Evolutionary conservation across 2,888 invertebrate genomes (phyloP).

Genomic region (Agrotis exclamationis): DNA sequence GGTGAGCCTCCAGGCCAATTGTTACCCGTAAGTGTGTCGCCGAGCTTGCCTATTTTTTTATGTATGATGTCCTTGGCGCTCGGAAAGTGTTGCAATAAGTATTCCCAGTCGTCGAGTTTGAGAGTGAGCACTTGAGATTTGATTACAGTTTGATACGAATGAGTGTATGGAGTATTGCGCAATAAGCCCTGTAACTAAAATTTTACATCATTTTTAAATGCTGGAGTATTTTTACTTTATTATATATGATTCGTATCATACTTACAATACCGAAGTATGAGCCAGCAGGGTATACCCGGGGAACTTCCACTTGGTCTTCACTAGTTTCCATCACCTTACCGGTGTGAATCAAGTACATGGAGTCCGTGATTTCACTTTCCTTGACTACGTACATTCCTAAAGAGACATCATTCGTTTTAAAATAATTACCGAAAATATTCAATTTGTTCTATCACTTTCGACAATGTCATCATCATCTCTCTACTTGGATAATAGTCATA

Average conservation of each 20-base stretch:
- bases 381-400: conserved; percentile 84
- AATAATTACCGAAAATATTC: background rate
- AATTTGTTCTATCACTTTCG: background rate
- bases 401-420: background rate
- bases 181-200: conserved; percentile 80
- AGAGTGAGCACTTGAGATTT: conserved; percentile 82
- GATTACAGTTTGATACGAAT: conserved; percentile 76
- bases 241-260: background rate
- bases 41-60: conserved; percentile 61
- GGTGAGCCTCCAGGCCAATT: conserved; percentile 53
- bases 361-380: conserved; percentile 80
- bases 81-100: conserved; percentile 80
- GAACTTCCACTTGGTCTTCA: conserved; percentile 57
- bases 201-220: background rate
- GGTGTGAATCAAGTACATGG: conserved; percentile 84
- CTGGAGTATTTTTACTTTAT: background rate
- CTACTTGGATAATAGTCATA: no score
- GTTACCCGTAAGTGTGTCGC: conserved; percentile 11
- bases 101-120: conserved; percentile 78
- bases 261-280: conserved; percentile 81
- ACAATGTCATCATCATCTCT: no score
- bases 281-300: conserved; percentile 68
- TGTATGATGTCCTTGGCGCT: conserved; percentile 73
- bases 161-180: conserved; percentile 73
- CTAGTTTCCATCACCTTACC: conserved; percentile 75